Base-by-base conservation (phyloP, 2,888 invertebrate genomes). In the Pachydiplax longipennis region DNA sequence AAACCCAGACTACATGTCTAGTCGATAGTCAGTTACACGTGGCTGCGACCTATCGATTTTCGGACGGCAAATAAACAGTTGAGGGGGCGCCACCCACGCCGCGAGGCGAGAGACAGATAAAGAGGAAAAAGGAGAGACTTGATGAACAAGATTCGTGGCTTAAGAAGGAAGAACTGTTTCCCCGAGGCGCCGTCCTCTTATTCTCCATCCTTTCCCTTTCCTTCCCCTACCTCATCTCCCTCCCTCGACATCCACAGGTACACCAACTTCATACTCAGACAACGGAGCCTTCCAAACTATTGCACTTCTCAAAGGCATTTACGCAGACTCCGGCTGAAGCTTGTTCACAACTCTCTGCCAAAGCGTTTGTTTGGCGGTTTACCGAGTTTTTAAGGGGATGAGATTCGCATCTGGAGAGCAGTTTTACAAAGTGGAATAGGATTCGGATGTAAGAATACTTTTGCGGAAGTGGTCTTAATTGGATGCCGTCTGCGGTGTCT, bases 11-110 rank as follows among this genome's bases (percentile, higher is more conserved):
- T 87, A 87, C 87, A 37, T 61, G 87, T 87, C 87, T 87, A 87
- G 87, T 87, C 87, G 87, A 87, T 87, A 87, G 87, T 87, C 87
- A 87, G 87, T 87, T 87, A 87, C 87, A 87, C 87, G 87, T 87
- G 83, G 83, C 83, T 83, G 87, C 87, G 87, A 87, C 87, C 87
- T 87, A 87, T 87, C 87, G 87, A 87, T 87, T 87, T 87, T 87
- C 87, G 87, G 87, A 87, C 87, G 87, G 87, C 87, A 87, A 87
- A 87, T 87, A 87, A 87, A 87, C 87, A 87, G 83, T 83, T 58
- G 83, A 83, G 87, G 87, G 61, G 37, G 87, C n/a, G 65, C 87
- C 87, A 87, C 87, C 58, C 87, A 65, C 58, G 58, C 83, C 83
- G 83, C 83, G 83, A 58, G 58, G 58, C 12, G 6, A 53, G 5